Evolutionary conservation across 2,888 invertebrate genomes (phyloP).

Genomic region (Hirtodrosophila alboralis): DNA sequence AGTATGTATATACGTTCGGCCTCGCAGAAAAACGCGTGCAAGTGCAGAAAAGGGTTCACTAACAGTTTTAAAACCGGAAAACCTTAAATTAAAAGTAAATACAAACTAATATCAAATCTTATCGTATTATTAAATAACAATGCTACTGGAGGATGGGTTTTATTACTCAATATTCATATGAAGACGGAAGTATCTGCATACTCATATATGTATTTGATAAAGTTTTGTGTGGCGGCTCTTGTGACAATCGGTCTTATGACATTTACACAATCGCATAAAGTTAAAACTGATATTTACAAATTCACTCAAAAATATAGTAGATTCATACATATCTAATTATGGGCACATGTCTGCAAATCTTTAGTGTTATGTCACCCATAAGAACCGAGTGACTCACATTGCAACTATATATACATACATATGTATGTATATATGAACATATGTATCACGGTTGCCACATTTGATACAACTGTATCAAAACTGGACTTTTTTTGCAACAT

Average conservation of each 20-base stretch:
- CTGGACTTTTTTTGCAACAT: too few species aligned
- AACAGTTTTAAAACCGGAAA: not conserved
- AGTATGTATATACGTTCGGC: not conserved
- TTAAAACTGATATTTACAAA: not conserved
- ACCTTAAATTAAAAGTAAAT: not conserved
- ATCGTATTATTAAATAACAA: not conserved
- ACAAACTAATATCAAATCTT: not conserved
- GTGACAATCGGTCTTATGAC: not conserved
- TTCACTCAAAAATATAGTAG: not conserved
- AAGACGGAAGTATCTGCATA: too few species aligned
- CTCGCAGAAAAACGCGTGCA: conserved; percentile 5
- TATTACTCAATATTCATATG: too few species aligned
- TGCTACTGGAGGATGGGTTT: not conserved
- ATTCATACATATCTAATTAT: not conserved
- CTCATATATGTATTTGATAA: not conserved
- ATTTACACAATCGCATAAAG: too few species aligned
- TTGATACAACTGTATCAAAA: too few species aligned
- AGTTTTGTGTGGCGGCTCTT: not conserved
- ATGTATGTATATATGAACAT: not conserved
- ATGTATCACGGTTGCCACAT: too few species aligned
- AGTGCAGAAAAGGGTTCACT: conserved; percentile 3
- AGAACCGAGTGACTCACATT: conserved; percentile 2
- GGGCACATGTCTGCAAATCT: conserved; percentile 1
- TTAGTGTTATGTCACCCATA: conserved; percentile 24
- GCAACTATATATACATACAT: conserved; percentile 2